Evolutionary conservation across 1,140 invertebrate genomes (phyloP).

Genomic region (Hermetia illucens): DNA sequence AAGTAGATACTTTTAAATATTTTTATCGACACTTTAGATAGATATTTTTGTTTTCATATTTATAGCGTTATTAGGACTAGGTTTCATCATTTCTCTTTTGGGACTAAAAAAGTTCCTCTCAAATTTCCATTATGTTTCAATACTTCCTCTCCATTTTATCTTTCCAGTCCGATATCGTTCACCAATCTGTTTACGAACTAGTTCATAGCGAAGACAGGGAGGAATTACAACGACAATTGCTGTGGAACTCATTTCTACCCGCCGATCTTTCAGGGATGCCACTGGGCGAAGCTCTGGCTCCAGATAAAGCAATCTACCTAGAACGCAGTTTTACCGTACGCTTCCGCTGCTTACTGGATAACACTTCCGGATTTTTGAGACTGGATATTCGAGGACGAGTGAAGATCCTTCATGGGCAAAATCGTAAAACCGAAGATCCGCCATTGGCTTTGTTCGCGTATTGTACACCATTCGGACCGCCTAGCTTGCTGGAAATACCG

Average conservation of each 20-base stretch:
- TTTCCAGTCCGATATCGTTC: conserved; percentile 94
- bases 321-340: conserved; percentile 93
- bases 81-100: no score
- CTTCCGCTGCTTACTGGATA: conserved; percentile 96
- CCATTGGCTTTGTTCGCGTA: conserved; percentile 90
- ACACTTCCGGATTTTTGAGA: conserved; percentile 96
- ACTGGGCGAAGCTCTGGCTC: conserved; percentile 67
- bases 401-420: conserved; percentile 91
- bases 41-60: no score
- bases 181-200: conserved; percentile 96
- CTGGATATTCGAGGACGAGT: conserved; percentile 94
- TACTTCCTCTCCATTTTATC: no score
- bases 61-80: no score
- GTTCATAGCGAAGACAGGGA: conserved; percentile 98
- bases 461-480: conserved; percentile 95
- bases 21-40: no score
- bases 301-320: conserved; percentile 74
- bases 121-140: no score
- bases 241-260: conserved; percentile 91
- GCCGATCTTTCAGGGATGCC: conserved; percentile 62
- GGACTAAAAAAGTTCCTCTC: no score
- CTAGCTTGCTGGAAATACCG: conserved; percentile 73
- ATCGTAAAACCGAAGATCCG: conserved; percentile 84
- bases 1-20: no score
- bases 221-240: conserved; percentile 87